Conservation (phyloP, 2,113 vertebrate genomes). For the Isichthys henryi region DNA sequence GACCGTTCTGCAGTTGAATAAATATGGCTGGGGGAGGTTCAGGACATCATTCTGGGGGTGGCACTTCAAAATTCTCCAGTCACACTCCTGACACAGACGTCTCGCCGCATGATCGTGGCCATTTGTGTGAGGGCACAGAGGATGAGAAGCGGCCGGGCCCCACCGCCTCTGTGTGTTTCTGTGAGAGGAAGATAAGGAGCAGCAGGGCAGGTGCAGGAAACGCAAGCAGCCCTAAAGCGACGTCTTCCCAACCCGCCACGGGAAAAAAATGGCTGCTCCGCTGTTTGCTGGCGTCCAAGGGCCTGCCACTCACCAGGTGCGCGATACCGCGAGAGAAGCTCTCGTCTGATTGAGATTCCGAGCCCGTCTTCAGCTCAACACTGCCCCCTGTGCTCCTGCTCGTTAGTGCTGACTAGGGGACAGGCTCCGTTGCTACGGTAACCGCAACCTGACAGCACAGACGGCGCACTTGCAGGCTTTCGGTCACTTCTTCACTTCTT, state of each 20-base stretch:
- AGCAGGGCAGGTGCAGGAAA: too few species aligned
- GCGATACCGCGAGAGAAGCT: not conserved
- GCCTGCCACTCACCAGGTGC: not conserved
- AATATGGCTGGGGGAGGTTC: too few species aligned
- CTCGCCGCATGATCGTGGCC: not conserved
- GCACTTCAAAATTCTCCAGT: not conserved
- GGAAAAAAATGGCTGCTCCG: not conserved
- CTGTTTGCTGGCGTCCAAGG: not conserved
- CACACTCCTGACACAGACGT: not conserved
- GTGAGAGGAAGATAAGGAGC: not conserved
- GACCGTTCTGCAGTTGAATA: not conserved
- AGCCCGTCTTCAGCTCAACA: conserved; percentile 42
- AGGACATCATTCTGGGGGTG: too few species aligned
- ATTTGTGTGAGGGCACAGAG: not conserved
- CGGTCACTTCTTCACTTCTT: not conserved
- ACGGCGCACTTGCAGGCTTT: conserved; percentile 23
- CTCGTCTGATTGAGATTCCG: not conserved
- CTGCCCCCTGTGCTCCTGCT: conserved; percentile 51
- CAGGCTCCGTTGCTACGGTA: conserved; percentile 75
- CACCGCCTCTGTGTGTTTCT: not conserved
- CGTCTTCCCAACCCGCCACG: not conserved
- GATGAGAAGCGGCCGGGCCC: not conserved
- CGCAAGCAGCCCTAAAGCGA: not conserved
- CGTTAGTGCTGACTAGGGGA: conserved; percentile 41
- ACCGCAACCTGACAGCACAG: conserved; percentile 62